Conservation (phyloP, 2,113 vertebrate genomes). For the Oreochromis aureus region DNA sequence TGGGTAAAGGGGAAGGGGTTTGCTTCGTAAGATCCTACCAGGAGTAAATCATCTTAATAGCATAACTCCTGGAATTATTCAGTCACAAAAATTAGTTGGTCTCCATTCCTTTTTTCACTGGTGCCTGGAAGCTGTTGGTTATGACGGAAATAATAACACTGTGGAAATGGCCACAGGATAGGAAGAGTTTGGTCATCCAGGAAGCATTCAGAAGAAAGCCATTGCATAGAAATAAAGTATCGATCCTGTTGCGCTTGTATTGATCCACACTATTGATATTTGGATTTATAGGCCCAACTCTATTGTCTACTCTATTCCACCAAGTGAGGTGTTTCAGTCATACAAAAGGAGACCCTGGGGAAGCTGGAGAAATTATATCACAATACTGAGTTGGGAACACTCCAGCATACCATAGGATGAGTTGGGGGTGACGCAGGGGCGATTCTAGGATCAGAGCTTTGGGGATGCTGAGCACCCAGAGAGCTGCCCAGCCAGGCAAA, state of each 20-base stretch:
- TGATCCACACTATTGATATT: neutral
- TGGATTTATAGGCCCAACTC: neutral
- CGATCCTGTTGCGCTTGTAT: accelerated
- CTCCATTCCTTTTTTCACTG: neutral
- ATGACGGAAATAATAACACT: neutral
- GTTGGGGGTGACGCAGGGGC: neutral
- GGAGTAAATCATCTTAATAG: neutral
- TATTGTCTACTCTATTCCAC: neutral
- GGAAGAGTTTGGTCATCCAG: neutral
- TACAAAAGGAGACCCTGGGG: neutral
- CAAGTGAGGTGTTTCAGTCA: neutral
- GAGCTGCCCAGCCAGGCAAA: too few species aligned
- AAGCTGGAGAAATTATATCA: neutral
- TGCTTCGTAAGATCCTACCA: neutral
- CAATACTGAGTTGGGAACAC: neutral
- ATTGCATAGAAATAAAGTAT: accelerated
- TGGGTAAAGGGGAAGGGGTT: neutral
- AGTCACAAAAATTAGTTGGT: neutral
- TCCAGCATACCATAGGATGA: neutral
- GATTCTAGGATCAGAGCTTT: too few species aligned
- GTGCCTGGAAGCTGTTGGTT: neutral
- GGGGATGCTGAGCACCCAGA: too few species aligned
- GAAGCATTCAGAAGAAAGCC: accelerated
- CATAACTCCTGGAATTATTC: neutral
- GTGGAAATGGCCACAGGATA: accelerated